Evolutionary conservation across 1,140 invertebrate genomes (phyloP).

Genomic region (Zelostemma sp.): DNA sequence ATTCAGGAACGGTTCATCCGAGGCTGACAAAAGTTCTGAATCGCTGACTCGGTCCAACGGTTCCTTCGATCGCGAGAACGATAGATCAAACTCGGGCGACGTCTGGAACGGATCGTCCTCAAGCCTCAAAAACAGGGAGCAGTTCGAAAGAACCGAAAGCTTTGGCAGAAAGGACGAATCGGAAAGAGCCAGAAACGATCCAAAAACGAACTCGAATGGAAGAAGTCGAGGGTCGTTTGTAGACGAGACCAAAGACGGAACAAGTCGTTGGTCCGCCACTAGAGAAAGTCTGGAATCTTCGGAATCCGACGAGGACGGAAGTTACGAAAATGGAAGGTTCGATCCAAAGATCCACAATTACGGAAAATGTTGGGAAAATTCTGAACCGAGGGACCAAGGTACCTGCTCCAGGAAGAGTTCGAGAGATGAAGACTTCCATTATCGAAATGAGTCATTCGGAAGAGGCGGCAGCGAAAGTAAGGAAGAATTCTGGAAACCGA

Average conservation of each 20-base stretch:
- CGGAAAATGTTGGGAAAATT: conserved; percentile 43
- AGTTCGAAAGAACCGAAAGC: conserved; percentile 19
- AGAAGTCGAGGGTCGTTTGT: background rate
- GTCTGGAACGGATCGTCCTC: conserved; percentile 6
- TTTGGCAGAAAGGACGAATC: background rate
- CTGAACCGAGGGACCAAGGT: no score
- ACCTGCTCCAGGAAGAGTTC: no score
- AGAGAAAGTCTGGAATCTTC: background rate
- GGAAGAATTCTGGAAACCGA: conserved; percentile 11
- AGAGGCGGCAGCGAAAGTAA: background rate
- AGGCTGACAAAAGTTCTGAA: conserved; percentile 26
- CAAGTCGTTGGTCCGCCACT: background rate
- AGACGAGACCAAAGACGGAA: background rate
- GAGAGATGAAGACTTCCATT: no score
- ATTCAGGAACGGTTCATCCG: conserved; percentile 34
- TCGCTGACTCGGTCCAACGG: conserved; percentile 28
- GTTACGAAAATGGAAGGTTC: conserved; percentile 30
- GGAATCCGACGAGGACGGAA: conserved; percentile 14
- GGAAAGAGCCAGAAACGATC: background rate
- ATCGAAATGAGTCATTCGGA: no score
- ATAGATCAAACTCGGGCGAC: conserved; percentile 18
- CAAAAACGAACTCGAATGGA: background rate
- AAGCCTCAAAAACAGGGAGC: background rate
- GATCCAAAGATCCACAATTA: conserved; percentile 51
- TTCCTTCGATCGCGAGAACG: conserved; percentile 20